Base-by-base conservation (phyloP, 2,113 vertebrate species). In the Tyto alba region DNA sequence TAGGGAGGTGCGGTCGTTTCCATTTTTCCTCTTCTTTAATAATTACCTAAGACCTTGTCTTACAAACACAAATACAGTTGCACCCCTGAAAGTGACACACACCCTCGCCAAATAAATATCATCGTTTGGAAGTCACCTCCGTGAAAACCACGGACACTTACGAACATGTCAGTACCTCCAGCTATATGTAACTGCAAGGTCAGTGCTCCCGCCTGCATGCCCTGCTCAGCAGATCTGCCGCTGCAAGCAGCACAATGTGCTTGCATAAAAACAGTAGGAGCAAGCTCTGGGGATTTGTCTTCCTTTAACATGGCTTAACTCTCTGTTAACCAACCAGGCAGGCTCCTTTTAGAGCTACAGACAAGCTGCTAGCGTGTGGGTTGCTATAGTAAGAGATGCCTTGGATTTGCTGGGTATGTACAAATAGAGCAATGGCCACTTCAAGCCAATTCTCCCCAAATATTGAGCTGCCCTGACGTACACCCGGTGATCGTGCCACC, bases 401-500 rank as follows among this genome's bases (percentile, higher is more conserved):
- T 45, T 62, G 82, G 41, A 29, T 90, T 83, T 95, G 13, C 76
- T 81, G 52, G 9, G 8, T 36, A 14, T 22, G 30, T 53, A 52
- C 55, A 59, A 36, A 81, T 71, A 53, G 45, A 85, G 75, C 80
- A 71, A 17, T 3, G 56, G 38, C 36, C 52, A 18, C 77, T 79
- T 77, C 47, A 17, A 77, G 45, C 16, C 20, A 16, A 12, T 76
- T 85, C 47, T 81, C 79, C 76, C 53, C 10, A 7, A 56, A 71
- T 30, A 57, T 5, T 20, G 60, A 84, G 52, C 69, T 97, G 96
- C 93, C 82, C 81, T 64, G 71, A 80, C 68, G 95, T 78, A 91
- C 97, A 95, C 94, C 89, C 90, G 57, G 90, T 9, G 64, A 97
- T 91, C 64, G 50, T 97, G 88, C 85, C 93, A 94, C 89, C 93